Percentiles rank a stretch among this genome's conserved stretches.
Conservation (phyloP, 2,113 vertebrate species). For the Nannobrachium achirus region DNA sequence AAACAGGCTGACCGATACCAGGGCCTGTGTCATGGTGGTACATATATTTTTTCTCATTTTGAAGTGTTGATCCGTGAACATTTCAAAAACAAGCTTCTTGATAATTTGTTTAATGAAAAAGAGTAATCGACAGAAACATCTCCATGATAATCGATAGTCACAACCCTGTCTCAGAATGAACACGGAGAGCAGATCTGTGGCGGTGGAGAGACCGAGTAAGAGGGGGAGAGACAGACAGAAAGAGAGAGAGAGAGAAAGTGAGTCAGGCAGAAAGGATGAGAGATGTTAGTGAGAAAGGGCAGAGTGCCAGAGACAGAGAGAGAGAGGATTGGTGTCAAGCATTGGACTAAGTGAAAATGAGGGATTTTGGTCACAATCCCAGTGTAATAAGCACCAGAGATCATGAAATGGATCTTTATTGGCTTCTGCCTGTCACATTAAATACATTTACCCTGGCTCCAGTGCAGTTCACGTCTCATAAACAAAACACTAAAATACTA, state of each 20-base stretch:
- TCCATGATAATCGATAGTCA: too few relatives aligned
- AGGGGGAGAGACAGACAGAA: background rate
- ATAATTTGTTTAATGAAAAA: too few relatives aligned
- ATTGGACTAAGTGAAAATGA: background rate
- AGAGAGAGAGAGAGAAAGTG: background rate
- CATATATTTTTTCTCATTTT: too few relatives aligned
- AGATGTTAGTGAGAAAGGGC: background rate
- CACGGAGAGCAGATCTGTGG: slow-evolving; percentile 12
- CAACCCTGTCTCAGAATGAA: background rate
- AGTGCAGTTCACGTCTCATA: slow-evolving; percentile 17
- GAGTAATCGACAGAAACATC: too few relatives aligned
- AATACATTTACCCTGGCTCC: slow-evolving; percentile 59
- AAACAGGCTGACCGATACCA: too few relatives aligned
- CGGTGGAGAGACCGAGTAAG: slow-evolving; percentile 19
- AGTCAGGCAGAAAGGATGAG: slow-evolving; percentile 10
- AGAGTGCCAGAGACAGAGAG: background rate
- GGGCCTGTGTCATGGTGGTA: too few relatives aligned
- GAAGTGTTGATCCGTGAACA: too few relatives aligned
- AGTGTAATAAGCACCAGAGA: slow-evolving; percentile 54
- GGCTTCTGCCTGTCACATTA: slow-evolving; percentile 66
- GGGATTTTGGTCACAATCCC: slow-evolving; percentile 37
- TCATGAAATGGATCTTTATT: slow-evolving; percentile 62
- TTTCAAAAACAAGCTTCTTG: too few relatives aligned
- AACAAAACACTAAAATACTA: slow-evolving; percentile 35
- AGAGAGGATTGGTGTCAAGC: background rate